phyloP scores from a whole-genome alignment of 2,113 vertebrate genomes.

The Notechis scutatus region DNA sequence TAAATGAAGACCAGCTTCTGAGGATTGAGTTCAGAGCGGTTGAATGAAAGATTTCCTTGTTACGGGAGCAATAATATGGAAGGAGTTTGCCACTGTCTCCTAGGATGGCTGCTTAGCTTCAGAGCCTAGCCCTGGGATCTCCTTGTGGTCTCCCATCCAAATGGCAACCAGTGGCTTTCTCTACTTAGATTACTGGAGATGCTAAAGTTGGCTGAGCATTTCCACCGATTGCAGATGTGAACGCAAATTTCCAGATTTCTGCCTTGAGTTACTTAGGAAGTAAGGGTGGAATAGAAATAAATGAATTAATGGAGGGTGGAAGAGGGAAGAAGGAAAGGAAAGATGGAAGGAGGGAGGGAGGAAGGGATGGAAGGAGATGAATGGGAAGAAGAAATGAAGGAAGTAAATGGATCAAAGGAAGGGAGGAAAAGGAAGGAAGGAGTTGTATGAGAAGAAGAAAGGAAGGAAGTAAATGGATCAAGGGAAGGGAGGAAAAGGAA shows the following conservation, averaged over 20 bases:
- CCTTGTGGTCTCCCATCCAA: background rate
- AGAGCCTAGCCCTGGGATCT: background rate
- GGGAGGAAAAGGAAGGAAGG: no score
- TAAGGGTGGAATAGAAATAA: no score
- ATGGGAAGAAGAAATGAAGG: no score
- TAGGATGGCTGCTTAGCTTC: background rate
- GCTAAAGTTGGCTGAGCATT: background rate
- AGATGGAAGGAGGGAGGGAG: no score
- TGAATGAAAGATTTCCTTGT: background rate
- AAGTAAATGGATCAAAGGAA: no score
- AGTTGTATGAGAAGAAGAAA: no score
- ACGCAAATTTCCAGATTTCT: background rate
- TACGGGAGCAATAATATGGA: background rate
- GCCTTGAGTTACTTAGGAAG: no score
- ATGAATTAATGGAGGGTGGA: no score
- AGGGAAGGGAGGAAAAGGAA: background rate
- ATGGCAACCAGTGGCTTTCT: background rate
- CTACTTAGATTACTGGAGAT: background rate
- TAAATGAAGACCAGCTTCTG: background rate
- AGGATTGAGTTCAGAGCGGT: background rate
- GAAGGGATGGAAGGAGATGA: no score
- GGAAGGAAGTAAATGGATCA: no score
- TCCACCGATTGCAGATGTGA: background rate
- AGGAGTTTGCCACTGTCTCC: background rate
- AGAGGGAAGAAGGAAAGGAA: no score